Evolutionary conservation across 1,140 invertebrate species (phyloP).

Genomic region (Drosophila fuyamai): DNA sequence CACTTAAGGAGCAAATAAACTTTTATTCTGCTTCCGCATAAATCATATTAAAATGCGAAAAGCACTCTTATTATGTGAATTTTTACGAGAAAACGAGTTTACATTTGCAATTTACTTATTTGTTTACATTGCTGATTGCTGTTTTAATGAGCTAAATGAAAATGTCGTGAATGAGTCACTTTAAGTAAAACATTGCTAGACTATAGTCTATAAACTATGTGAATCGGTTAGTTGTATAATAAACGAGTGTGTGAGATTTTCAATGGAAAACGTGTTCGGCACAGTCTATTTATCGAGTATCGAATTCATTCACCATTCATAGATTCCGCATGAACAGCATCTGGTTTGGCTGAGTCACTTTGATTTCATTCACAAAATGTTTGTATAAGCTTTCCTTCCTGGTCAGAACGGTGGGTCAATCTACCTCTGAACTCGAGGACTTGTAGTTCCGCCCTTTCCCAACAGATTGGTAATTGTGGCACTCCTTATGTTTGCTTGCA

Average conservation of each 20-base stretch:
- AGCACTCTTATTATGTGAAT: slow-evolving; percentile 19
- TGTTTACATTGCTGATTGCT: slow-evolving; percentile 56
- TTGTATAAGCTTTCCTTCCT: slow-evolving; percentile 1
- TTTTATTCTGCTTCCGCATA: slow-evolving; percentile 27
- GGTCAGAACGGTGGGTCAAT: neutral
- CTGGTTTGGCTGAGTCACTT: slow-evolving; percentile 43
- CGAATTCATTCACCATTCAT: slow-evolving; percentile 59
- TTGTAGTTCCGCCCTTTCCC: slow-evolving; percentile 24
- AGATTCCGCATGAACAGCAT: slow-evolving; percentile 37
- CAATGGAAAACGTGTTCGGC: slow-evolving; percentile 60
- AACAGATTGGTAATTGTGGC: slow-evolving; percentile 8
- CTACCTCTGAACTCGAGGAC: neutral
- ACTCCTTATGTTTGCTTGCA: slow-evolving; percentile 12
- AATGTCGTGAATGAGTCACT: slow-evolving; percentile 55
- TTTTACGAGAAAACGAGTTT: slow-evolving; percentile 27
- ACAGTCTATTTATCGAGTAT: slow-evolving; percentile 37
- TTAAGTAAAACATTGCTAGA: slow-evolving; percentile 13
- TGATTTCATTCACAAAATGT: slow-evolving; percentile 24
- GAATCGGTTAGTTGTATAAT: slow-evolving; percentile 14
- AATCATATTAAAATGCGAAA: slow-evolving; percentile 34
- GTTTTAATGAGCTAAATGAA: slow-evolving; percentile 59
- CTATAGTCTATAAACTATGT: slow-evolving; percentile 38
- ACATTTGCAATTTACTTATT: slow-evolving; percentile 41
- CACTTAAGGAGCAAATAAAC: slow-evolving; percentile 12
- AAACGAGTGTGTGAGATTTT: slow-evolving; percentile 33